Evolutionary conservation across 1,140 invertebrate genomes (phyloP), one percentile per base, ranked within the genome.

Genomic region (Drosophila rufa): DNA sequence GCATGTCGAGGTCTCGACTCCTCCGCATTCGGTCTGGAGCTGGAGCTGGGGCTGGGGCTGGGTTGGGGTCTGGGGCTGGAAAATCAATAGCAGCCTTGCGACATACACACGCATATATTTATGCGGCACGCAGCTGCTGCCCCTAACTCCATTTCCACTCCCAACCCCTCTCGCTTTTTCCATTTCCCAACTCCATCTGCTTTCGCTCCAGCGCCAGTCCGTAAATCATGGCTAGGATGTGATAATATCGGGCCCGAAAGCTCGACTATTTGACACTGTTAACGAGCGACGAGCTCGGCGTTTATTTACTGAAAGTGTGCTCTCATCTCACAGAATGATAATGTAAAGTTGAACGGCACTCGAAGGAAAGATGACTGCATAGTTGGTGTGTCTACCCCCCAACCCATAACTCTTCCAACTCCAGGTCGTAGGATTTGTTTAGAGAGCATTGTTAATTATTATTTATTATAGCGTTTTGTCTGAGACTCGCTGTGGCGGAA

Each of bases 71-170:
- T 58, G 66, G 66, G 42, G 40, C 61, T 65, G 61, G 48, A 76
- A 87, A 89, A 86, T 86, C 83, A 80, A 86, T 86, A 80, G 47
- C 53, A 68, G 74, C 51, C 43, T 45, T 67, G 40, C 65, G 42
- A 62, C 61, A 76, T 46, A 58, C 42, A 66, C 53, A 36, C 55
- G 55, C 57, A 64, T 64, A 70, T 78, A 78, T 70, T 78, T 70
- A 79, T 79, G 75, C 76, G 51, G 38, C 75, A 69, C 67, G 65
- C 51, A 79, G 75, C 75, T 70, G 75, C 58, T 70, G 19, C 40
- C 33, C 55, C 51, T 30, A 36, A 59, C 62, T 59, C 11, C 40
- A 33, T 9, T 15, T 59, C 11, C 40, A 33, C 9, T 15, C 7
- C 5, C 57, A 5, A 59, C n/a, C 51, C 59, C 11, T 36, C 14